phyloP scores from a whole-genome alignment of 2,888 invertebrate species.

The Napeogenes inachia region DNA sequence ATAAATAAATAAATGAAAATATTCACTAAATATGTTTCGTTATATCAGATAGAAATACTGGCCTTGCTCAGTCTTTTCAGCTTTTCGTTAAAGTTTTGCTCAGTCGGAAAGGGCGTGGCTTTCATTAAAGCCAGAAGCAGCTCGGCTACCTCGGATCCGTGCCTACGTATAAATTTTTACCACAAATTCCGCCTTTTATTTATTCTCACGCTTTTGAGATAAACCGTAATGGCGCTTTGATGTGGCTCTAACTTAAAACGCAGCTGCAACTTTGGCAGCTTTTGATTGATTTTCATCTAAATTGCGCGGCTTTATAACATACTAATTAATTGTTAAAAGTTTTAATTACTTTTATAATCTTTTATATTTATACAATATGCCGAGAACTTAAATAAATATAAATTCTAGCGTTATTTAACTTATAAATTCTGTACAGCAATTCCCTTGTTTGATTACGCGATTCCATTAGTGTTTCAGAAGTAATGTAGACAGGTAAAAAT shows the following conservation, averaged over 20 bases:
- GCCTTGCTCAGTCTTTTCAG: conserved; percentile 52
- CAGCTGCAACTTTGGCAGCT: conserved; percentile 63
- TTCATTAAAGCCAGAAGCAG: conserved; percentile 72
- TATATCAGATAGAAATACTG: conserved; percentile 36
- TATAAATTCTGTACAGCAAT: not conserved
- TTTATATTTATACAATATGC: conserved; percentile 10
- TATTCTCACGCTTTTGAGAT: conserved; percentile 71
- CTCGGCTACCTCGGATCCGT: conserved; percentile 49
- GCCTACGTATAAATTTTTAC: conserved; percentile 64
- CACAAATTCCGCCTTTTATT: conserved; percentile 70
- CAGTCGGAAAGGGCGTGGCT: conserved; percentile 55
- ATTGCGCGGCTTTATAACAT: conserved; percentile 47
- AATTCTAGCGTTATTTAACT: not conserved
- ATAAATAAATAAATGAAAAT: conserved; percentile 15
- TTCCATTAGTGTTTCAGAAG: not conserved
- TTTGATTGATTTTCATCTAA: conserved; percentile 68
- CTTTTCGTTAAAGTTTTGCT: conserved; percentile 58
- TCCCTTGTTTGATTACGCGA: not conserved
- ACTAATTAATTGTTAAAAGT: conserved; percentile 42
- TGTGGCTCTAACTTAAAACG: conserved; percentile 61
- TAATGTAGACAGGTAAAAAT: not conserved
- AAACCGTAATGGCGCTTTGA: conserved; percentile 73
- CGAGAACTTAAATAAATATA: conserved; percentile 1
- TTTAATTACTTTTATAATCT: conserved; percentile 39
- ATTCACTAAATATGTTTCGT: conserved; percentile 22